phyloP scores from a whole-genome alignment of 2,888 invertebrate genomes.

The Caenorhabditis imperialis region DNA sequence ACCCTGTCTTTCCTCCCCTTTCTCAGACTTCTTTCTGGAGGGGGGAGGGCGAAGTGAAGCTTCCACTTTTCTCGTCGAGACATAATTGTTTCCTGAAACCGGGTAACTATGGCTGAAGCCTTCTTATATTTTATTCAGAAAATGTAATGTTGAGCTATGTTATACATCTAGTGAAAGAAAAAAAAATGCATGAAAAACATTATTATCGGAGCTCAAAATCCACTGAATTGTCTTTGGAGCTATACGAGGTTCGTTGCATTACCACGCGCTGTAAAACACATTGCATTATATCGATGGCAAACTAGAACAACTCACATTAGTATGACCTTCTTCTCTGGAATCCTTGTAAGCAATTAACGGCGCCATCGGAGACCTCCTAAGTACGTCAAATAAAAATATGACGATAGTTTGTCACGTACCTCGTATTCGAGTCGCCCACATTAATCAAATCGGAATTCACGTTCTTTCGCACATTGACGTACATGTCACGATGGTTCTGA shows the following conservation, averaged over 20 bases:
- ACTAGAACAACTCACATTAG: conserved; percentile 28
- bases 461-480: conserved; percentile 47
- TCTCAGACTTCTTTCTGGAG: conserved; percentile 1
- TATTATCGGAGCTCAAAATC: conserved; percentile 54
- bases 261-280: conserved; percentile 49
- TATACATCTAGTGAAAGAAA: too few species aligned
- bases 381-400: conserved; percentile 4
- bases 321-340: conserved; percentile 55
- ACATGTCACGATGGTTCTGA: conserved; percentile 39
- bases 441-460: conserved; percentile 45
- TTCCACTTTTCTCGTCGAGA: conserved; percentile 20
- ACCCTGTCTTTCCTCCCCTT: conserved; percentile 19
- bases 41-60: too few species aligned
- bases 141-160: too few species aligned
- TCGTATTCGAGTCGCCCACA: conserved; percentile 46
- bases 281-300: neutral
- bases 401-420: too few species aligned
- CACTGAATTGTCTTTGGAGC: conserved; percentile 41
- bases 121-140: conserved; percentile 25
- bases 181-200: too few species aligned
- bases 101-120: too few species aligned
- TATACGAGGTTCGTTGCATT: conserved; percentile 34
- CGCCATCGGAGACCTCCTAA: conserved; percentile 50
- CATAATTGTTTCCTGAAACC: conserved; percentile 52
- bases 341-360: conserved; percentile 59